Conservation (phyloP, 2,797 vertebrate species). For the Phalanger gymnotis region DNA sequence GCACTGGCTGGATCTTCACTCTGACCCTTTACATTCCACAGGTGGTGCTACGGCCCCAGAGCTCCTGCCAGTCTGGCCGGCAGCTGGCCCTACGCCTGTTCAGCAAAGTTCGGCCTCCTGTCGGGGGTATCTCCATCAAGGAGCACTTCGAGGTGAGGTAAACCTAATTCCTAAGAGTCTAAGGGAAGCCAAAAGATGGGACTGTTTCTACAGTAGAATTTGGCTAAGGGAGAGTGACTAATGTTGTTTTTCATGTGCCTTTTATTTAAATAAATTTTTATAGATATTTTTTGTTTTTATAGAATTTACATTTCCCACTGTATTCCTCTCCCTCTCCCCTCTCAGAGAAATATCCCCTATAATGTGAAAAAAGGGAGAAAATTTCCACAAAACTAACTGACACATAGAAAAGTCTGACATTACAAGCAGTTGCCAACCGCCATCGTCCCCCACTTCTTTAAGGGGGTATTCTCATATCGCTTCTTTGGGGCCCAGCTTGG, state of each 20-base stretch:
- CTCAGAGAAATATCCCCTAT: not conserved
- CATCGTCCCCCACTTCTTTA: not conserved
- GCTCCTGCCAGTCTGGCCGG: conserved; percentile 92
- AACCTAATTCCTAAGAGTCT: not conserved
- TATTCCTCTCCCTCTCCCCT: not conserved
- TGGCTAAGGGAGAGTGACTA: conserved; percentile 58
- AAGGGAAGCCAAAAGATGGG: conserved; percentile 7
- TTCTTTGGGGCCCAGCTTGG: not conserved
- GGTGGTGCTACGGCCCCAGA: conserved; percentile 98
- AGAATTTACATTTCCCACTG: not conserved
- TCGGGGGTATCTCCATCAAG: conserved; percentile 98
- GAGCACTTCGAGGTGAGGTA: conserved; percentile 96
- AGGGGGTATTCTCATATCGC: not conserved
- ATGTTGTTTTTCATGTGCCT: conserved; percentile 59
- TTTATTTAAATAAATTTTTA: not conserved
- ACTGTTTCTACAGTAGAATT: conserved; percentile 13
- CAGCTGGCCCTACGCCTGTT: conserved; percentile 97
- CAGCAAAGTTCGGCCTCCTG: conserved; percentile 98
- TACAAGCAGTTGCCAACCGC: not conserved
- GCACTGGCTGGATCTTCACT: not conserved
- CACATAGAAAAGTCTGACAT: not conserved
- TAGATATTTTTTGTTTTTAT: not conserved
- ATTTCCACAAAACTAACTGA: not conserved
- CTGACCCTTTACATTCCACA: conserved; percentile 72
- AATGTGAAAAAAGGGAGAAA: not conserved